Evolutionary conservation across 2,888 invertebrate species (phyloP).

Genomic region (Eudasyphora cyanicolor): DNA sequence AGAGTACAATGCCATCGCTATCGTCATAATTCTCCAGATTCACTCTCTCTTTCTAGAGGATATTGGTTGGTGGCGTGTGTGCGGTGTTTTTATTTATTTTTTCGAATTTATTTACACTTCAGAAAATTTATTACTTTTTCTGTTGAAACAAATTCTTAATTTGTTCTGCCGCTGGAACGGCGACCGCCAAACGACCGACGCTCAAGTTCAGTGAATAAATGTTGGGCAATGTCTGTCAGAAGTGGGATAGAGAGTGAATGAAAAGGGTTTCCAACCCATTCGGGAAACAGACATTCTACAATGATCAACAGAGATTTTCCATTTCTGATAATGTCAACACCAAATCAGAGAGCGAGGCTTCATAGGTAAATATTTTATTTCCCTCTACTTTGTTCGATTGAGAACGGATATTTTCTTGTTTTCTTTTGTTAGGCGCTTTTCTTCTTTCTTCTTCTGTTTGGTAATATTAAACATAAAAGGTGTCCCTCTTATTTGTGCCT

Average conservation of each 20-base stretch:
- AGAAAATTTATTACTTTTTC: not conserved
- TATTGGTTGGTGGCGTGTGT: not conserved
- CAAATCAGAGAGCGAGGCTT: not conserved
- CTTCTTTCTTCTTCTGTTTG: not conserved
- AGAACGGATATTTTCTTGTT: not conserved
- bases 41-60: too few relatives aligned
- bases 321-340: slow-evolving; percentile 7
- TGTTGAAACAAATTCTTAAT: not conserved
- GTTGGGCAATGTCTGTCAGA: not conserved
- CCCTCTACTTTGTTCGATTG: not conserved
- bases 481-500: not conserved
- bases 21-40: too few relatives aligned
- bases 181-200: too few relatives aligned
- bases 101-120: not conserved
- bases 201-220: not conserved
- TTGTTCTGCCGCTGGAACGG: not conserved
- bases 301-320: not conserved
- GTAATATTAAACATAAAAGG: not conserved
- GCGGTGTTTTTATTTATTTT: not conserved
- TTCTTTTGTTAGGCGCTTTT: not conserved
- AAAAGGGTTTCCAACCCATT: not conserved
- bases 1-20: not conserved
- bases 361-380: not conserved
- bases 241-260: not conserved
- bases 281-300: not conserved